Evolutionary conservation across 2,113 vertebrate species (phyloP), one percentile per base, ranked within the genome.

Genomic region (Pholis gunnellus): DNA sequence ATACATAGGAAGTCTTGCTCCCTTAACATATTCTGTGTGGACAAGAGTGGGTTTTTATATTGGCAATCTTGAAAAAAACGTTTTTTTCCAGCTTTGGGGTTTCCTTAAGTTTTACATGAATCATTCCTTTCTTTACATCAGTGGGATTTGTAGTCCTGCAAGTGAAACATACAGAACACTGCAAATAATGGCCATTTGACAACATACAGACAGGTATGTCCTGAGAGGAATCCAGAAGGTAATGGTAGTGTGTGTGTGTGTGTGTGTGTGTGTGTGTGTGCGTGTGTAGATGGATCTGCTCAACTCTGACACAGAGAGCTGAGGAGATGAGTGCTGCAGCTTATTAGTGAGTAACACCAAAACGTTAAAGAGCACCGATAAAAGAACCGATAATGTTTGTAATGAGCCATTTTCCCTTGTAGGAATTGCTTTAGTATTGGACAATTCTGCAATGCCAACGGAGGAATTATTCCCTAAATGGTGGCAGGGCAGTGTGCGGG

Each of bases 1-100:
- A 31, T 46, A 88, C 88, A 85, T 48, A 73, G 65, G 31, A 78
- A 76, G 5, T 11, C 64, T 27, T 64, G 66, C 25, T 75, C 72
- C 56, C 64, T 56, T 48, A 56, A 79, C 40, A 63, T 85, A 80
- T 84, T 82, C 72, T 3, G 31, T 42, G 10, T 60, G 52, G 38
- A 46, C 42, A 66, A 22, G 20, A 64, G 44, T 57, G 20, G 8
- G 74, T 71, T 64, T n/a, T 68, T 34, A 29, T 70, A 66, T 57
- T 63, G 10, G 22, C 38, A 75, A 69, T 63, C 38, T 9, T 38
- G 52, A 68, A 56, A 38, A 57, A 82, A 75, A 78, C 38, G 27
- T 56, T 61, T 57, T 70, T 6, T 29, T 22, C n/a, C 75, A 56
- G 63, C 70, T 86, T 11, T 57, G 48, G 31, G 38, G 34, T 17